phyloP scores from a whole-genome alignment of 2,797 vertebrate species.

The Heteromormyrus szaboi region DNA sequence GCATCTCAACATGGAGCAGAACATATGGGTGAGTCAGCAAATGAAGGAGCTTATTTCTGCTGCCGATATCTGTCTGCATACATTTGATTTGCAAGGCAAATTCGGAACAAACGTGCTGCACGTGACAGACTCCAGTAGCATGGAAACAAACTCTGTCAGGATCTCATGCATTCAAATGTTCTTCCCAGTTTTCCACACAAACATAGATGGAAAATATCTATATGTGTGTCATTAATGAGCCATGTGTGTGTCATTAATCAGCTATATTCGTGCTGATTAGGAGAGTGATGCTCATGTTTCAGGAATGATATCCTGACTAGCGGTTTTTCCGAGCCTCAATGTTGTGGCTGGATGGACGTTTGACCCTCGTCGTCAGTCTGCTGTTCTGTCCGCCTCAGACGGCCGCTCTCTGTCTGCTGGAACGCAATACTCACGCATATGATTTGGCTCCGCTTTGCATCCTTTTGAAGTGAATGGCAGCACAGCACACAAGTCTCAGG shows the following conservation, averaged over 20 bases:
- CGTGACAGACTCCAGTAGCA: not conserved
- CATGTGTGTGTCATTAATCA: not conserved
- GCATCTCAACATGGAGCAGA: not conserved
- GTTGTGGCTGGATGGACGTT: not conserved
- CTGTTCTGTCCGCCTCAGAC: not conserved
- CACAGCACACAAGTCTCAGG: not conserved
- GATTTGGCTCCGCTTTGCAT: not conserved
- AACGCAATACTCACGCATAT: not conserved
- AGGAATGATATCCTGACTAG: not conserved
- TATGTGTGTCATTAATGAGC: not conserved
- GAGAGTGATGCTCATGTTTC: not conserved
- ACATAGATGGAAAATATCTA: not conserved
- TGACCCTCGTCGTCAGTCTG: not conserved
- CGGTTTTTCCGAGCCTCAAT: not conserved
- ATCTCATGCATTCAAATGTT: not conserved
- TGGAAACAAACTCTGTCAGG: not conserved
- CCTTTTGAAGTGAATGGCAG: not conserved
- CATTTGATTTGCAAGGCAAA: not conserved
- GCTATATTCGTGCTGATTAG: not conserved
- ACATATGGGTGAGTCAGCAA: constrained; percentile 1
- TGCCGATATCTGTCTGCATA: not conserved
- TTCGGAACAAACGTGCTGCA: not conserved
- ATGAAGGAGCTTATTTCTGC: not conserved
- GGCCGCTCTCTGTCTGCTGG: not conserved
- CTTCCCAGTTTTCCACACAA: not conserved